phyloP scores from a whole-genome alignment of 2,113 vertebrate genomes.

The Cynocephalus volans region DNA sequence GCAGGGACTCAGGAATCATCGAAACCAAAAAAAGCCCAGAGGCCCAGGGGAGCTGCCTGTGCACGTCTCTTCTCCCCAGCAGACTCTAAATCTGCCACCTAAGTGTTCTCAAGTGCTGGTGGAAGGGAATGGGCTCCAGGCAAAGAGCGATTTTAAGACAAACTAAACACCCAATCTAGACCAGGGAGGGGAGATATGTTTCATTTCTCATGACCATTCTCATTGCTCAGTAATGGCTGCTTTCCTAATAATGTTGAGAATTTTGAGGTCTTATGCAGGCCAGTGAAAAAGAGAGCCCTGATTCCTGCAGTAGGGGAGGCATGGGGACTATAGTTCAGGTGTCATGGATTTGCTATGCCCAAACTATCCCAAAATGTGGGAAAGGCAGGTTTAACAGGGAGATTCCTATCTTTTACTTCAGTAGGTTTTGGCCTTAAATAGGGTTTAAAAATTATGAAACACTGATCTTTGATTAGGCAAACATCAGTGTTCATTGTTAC shows the following conservation, averaged over 20 bases:
- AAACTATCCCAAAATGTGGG: background rate
- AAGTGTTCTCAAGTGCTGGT: background rate
- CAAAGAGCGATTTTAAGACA: background rate
- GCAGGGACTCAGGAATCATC: background rate
- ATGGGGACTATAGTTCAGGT: background rate
- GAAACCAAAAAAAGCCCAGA: background rate
- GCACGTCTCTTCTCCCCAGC: rapidly evolving
- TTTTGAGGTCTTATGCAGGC: background rate
- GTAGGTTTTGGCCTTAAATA: background rate
- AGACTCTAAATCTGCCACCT: background rate
- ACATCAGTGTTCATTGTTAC: background rate
- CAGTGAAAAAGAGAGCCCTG: background rate
- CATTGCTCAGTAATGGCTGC: background rate
- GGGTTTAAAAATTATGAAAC: background rate
- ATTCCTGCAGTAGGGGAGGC: background rate
- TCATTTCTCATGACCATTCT: background rate
- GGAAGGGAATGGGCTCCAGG: background rate
- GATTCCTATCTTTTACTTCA: background rate
- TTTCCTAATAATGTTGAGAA: background rate
- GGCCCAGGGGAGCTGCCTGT: background rate
- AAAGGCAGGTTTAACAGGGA: background rate
- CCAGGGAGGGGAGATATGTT: background rate
- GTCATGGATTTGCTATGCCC: background rate
- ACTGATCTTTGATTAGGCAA: slow-evolving; percentile 6
- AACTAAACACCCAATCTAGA: background rate